Base-by-base conservation (phyloP, 2,888 invertebrate genomes). In the Aleiodes leptofemur region DNA sequence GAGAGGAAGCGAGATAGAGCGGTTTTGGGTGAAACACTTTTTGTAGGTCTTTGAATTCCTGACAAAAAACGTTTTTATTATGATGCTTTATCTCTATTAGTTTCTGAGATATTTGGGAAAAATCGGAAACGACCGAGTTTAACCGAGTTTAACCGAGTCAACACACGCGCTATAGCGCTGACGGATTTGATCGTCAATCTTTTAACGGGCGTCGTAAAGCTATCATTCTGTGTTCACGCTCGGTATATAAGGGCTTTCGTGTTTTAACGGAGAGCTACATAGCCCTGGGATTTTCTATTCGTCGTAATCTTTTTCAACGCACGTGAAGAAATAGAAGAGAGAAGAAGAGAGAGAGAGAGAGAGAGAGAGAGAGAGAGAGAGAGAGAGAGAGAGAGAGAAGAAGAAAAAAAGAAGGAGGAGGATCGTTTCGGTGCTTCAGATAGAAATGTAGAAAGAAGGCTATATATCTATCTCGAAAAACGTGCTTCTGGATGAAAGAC, bases 171-270 rank as follows among this genome's bases (percentile, higher is more conserved):
- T 81, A 81, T 84, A 78, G 81, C 79, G 86, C 81, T 85, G 88
- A 87, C 85, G 86, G 87, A 88, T 87, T 82, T 82, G 84, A 77
- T 82, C 87, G 89, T 88, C 88, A 86, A 88, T 88, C 88, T 88
- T 86, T 87, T 86, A 82, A 76, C 86, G 79, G 77, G 56, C 79
- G 82, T 82, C 87, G 87, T 84, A 83, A 84, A 86, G 82, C 85
- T 85, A 86, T 86, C 87, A 82, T 79, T 77, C 78, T 76, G 64
- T 64, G 64, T 64, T 64, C 43, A 48, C 64, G 64, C 64, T 64
- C 64, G 64, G 64, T 64, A 64, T 64, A 64, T 64, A 64, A 64
- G 43, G 43, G 43, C 43, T 14, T 43, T 23, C 43, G 48, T 48
- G 64, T 64, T 43, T 43, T 43, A 64, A 64, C 16, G 43, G 43